A percentile compares a stretch with the other conserved stretches of the same genome.
These are phyloP conservation scores for Avahi laniger DNA, from an alignment of 2,797 vertebrate species.

Conservation along the genomic window DNA sequence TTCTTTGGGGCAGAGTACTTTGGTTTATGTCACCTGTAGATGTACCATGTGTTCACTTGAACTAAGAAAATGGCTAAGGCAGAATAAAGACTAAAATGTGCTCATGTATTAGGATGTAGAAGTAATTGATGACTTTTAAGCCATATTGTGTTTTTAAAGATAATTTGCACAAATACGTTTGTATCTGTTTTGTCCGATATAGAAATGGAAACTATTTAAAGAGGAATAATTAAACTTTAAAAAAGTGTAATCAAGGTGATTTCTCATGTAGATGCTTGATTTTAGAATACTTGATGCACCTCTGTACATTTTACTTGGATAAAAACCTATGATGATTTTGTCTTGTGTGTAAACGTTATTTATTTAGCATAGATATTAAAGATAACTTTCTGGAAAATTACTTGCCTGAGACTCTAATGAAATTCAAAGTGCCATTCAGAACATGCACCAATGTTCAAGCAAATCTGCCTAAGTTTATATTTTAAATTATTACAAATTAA, in stretches of 20 bases:
- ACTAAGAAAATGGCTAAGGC: conserved; percentile 54
- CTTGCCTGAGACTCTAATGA: conserved; percentile 44
- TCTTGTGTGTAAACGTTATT: conserved; percentile 72
- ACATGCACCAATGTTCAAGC: background rate
- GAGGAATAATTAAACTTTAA: conserved; percentile 72
- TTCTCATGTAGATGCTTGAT: conserved; percentile 56
- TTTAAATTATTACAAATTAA: conserved; percentile 34
- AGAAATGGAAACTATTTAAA: conserved; percentile 80
- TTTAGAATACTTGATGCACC: conserved; percentile 43
- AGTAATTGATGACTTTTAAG: conserved; percentile 72
- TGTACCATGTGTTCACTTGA: background rate
- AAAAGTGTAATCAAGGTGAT: conserved; percentile 65
- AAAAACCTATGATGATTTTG: conserved; percentile 49
- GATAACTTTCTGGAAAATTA: conserved; percentile 48
- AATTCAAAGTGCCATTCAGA: conserved; percentile 35
- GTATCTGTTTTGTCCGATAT: conserved; percentile 64
- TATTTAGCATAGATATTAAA: conserved; percentile 78
- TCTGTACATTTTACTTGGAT: conserved; percentile 54
- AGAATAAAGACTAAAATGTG: background rate
- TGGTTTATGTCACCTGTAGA: background rate
- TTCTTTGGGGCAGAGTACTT: conserved; percentile 62
- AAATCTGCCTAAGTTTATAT: conserved; percentile 27
- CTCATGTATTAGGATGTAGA: conserved; percentile 5
- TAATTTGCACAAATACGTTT: conserved; percentile 83
- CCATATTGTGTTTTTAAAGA: conserved; percentile 77